Conservation (phyloP, 2,113 vertebrate genomes). For the Glaucomys volans region DNA sequence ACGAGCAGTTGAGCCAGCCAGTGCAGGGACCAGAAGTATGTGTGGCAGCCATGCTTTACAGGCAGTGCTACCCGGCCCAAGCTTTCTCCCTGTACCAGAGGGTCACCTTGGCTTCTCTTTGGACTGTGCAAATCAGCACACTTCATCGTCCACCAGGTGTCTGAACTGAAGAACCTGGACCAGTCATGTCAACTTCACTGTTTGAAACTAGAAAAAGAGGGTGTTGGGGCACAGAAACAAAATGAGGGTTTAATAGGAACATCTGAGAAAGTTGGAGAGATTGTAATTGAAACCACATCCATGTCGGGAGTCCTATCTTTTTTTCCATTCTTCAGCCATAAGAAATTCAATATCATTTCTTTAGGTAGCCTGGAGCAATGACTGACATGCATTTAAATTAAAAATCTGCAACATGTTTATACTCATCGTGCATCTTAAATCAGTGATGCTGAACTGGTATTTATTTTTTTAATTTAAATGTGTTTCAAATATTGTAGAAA, state of each 20-base stretch:
- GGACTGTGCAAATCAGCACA: too few relatives aligned
- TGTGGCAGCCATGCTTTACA: rapidly evolving
- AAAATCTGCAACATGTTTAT: background rate
- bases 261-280: background rate
- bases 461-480: background rate
- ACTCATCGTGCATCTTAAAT: background rate
- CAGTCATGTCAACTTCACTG: background rate
- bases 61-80: too few relatives aligned
- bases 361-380: background rate
- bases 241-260: background rate
- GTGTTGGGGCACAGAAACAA: background rate
- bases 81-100: too few relatives aligned
- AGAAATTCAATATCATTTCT: background rate
- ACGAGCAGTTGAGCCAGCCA: rapidly evolving
- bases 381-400: constrained; percentile 34
- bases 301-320: background rate
- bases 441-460: background rate
- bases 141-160: background rate
- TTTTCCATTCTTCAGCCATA: background rate
- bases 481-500: background rate
- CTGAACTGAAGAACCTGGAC: background rate
- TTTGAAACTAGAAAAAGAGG: background rate
- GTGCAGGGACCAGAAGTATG: rapidly evolving
- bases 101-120: background rate
- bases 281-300: background rate